A percentile compares a stretch with the other conserved stretches of the same genome.
Conservation (phyloP, 1,140 invertebrate genomes). For the Augochlora pura region DNA sequence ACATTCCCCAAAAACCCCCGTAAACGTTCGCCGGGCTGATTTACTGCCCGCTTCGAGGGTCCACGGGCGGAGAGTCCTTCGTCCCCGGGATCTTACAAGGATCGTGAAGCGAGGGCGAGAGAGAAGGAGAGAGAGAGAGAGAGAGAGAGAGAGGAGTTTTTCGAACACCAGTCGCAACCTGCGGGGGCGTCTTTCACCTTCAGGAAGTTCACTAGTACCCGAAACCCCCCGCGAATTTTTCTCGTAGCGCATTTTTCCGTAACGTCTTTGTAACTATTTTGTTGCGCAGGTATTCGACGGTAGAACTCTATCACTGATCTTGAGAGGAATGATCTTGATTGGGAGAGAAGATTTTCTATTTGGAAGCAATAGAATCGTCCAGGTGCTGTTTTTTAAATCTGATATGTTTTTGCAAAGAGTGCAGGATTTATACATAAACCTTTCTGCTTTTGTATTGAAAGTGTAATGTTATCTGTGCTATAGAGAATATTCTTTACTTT, state of each 20-base stretch:
- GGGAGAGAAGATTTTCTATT: too few species aligned
- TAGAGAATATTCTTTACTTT: too few species aligned
- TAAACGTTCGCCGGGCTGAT: constrained; percentile 77
- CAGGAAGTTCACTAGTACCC: constrained; percentile 49
- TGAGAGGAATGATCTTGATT: too few species aligned
- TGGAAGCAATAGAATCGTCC: too few species aligned
- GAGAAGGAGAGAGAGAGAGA: too few species aligned
- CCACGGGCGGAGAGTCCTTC: constrained; percentile 44
- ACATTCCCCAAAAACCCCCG: constrained; percentile 79
- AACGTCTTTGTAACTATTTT: not conserved
- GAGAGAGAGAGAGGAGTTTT: constrained; percentile 36
- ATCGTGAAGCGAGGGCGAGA: too few species aligned
- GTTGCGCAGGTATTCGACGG: not conserved
- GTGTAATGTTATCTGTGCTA: too few species aligned
- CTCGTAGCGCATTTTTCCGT: not conserved
- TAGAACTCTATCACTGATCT: too few species aligned
- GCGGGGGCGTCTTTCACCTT: constrained; percentile 61
- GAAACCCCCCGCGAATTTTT: constrained; percentile 46
- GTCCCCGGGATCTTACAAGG: not conserved
- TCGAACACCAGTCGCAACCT: constrained; percentile 52
- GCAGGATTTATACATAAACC: too few species aligned
- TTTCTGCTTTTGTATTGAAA: too few species aligned
- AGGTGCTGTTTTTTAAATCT: too few species aligned
- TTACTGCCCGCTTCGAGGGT: constrained; percentile 71
- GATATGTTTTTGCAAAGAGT: too few species aligned